These are phyloP conservation scores for Pollachius pollachius DNA, from an alignment of 2,113 vertebrate species.

Conservation along the genomic window DNA sequence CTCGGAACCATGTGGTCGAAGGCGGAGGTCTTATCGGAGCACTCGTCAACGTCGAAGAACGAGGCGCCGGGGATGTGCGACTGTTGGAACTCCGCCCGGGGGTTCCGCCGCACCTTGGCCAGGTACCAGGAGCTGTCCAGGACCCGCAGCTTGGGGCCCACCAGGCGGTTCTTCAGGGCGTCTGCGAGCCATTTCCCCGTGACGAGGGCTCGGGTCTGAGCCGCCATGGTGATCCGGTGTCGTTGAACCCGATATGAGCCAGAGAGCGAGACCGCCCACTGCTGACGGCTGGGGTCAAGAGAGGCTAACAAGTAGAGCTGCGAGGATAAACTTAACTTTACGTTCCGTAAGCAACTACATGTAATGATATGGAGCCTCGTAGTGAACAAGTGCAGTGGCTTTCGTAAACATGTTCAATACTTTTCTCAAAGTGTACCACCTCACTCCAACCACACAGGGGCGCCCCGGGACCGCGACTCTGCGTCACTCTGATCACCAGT, in stretches of 20 bases:
- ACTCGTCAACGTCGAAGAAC: conserved; percentile 89
- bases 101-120: conserved; percentile 78
- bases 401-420: too few relatives aligned
- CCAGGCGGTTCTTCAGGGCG: conserved; percentile 69
- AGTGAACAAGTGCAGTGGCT: too few relatives aligned
- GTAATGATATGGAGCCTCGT: too few relatives aligned
- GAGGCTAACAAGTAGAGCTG: too few relatives aligned
- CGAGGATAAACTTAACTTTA: too few relatives aligned
- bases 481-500: too few relatives aligned
- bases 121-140: conserved; percentile 92
- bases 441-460: too few relatives aligned
- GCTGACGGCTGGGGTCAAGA: too few relatives aligned
- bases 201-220: conserved; percentile 78
- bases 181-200: conserved; percentile 85
- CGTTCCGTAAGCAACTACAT: too few relatives aligned
- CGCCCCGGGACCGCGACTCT: too few relatives aligned
- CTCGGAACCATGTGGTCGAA: conserved; percentile 88
- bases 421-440: too few relatives aligned
- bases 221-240: conserved; percentile 70
- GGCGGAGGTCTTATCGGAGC: conserved; percentile 79
- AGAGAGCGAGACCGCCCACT: neutral
- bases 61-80: conserved; percentile 83
- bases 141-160: conserved; percentile 76
- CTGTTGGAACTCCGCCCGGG: conserved; percentile 77
- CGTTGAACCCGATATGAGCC: neutral